phyloP scores from a whole-genome alignment of 2,797 vertebrate species.

The Fistularia tabacaria region DNA sequence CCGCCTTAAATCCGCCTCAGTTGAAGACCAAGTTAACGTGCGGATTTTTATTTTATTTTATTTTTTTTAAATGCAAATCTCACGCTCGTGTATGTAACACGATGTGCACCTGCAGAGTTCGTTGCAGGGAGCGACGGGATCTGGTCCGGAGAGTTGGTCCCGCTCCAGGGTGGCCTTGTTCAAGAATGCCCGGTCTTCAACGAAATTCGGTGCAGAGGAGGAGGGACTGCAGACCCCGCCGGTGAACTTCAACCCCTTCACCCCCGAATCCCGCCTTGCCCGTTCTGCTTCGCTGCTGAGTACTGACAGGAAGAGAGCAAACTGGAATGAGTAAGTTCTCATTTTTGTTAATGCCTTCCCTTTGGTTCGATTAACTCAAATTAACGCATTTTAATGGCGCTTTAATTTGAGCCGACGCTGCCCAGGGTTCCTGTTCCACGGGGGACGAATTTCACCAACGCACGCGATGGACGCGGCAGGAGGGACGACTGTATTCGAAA shows the following conservation, averaged over 20 bases:
- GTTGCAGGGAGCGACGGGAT: conserved; percentile 84
- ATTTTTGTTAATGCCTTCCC: too few relatives aligned
- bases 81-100: not conserved
- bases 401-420: too few relatives aligned
- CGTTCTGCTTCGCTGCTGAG: conserved; percentile 85
- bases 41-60: too few relatives aligned
- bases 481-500: too few relatives aligned
- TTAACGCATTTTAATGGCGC: too few relatives aligned
- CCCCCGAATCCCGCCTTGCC: conserved; percentile 90
- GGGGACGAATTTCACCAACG: too few relatives aligned
- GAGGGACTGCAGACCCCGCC: conserved; percentile 82
- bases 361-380: too few relatives aligned
- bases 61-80: not conserved
- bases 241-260: conserved; percentile 98
- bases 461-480: too few relatives aligned
- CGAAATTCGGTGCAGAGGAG: conserved; percentile 69
- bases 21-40: conserved; percentile 37
- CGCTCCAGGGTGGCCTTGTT: conserved; percentile 86
- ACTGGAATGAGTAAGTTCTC: conserved; percentile 89
- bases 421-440: too few relatives aligned
- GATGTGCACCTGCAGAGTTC: conserved; percentile 78
- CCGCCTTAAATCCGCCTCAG: conserved; percentile 27
- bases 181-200: conserved; percentile 80
- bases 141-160: conserved; percentile 72
- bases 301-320: conserved; percentile 86